Evolutionary conservation across 2,888 invertebrate genomes (phyloP), one percentile per base, ranked within the genome.

Genomic region (Temnothorax unifasciatus): DNA sequence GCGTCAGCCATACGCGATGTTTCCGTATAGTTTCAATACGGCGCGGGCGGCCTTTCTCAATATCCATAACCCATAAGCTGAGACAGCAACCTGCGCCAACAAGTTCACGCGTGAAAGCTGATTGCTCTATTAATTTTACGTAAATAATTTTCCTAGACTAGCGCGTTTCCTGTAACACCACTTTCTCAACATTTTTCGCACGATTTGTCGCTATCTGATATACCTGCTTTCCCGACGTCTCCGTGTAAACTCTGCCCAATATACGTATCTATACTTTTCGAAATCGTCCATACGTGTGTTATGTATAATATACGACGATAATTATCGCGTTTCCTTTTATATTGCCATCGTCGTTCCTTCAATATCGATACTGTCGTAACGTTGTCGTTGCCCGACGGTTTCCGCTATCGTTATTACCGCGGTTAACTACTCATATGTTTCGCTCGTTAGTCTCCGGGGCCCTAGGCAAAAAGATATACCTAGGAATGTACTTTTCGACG

Each of bases 81-180:
- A 47, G 15, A 47, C 47, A 5, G 41, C 18, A n/a, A 6, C 3
- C 11, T n/a, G 44, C 13, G n/a, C 18, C 44, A 34, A 69, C 34
- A 21, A 69, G 15, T 57, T 18, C 11, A 44, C 41, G 21, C 11
- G 21, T 6, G 21, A 59, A 44, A 47, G 57, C 5, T 38, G 11
- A 59, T 47, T 34, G 59, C 79, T 34, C 68, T 47, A 69, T 79
- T 59, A 79, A 79, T 79, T 79, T 69, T 44, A 44, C 21, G 41
- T 25, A 47, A 59, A 41, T 25, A 38, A 69, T 79, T 79, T 69
- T 66, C 41, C 41, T 64, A 52, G 25, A 47, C 34, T 47, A 34
- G 41, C 66, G 44, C 25, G 11, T 79, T 68, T 79, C 57, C 57
- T 79, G 79, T 59, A 79, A 79, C 69, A 21, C 34, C 69, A 69